Base-by-base conservation (phyloP, 2,888 invertebrate species). In the Synergus umbraculus region DNA sequence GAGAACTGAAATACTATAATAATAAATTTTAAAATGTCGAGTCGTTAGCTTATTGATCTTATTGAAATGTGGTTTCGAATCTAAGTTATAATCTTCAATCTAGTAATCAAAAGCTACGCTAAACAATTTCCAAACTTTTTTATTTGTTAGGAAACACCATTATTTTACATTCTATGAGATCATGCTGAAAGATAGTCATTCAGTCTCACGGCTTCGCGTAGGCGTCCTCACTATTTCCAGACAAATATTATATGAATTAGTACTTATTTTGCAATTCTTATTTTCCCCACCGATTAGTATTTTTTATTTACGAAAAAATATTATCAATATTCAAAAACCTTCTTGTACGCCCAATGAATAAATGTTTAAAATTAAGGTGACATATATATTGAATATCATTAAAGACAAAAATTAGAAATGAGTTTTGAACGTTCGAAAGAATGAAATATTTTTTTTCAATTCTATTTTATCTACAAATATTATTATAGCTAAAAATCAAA, bases 131-230 rank as follows among this genome's bases (percentile, higher is more conserved):
- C 49, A 69, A 49, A 69, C 15, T 29, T 69, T 49, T 69, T 12
- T 69, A 69, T 54, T 69, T 54, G 69, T 29, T 49, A 13, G 29
- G 49, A 37, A 46, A 49, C 69, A 69, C 66, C 41, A 44, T 67
- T 60, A 18, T 69, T 49, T 69, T 67, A 46, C 46, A 18, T 67
- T 69, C 69, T 49, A 69, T 69, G 49, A 69, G 69, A 69, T 69
- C 49, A 69, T 69, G 9, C 29, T 15, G 29, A 49, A 69, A 69
- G 69, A 69, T 69, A 69, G 13, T n/a, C 69, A 29, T 69, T 15
- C 13, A 69, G 49, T 49, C 49, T 69, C 49, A 69, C 69, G 69
- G 49, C 69, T 69, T 69, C 15, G 69, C n/a, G 69, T 69, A 69
- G 69, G 69, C 69, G 69, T 69, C 29, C 69, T 69, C 29, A 15